phyloP scores from a whole-genome alignment of 1,140 invertebrate genomes.

The Saccostrea cuccullata region DNA sequence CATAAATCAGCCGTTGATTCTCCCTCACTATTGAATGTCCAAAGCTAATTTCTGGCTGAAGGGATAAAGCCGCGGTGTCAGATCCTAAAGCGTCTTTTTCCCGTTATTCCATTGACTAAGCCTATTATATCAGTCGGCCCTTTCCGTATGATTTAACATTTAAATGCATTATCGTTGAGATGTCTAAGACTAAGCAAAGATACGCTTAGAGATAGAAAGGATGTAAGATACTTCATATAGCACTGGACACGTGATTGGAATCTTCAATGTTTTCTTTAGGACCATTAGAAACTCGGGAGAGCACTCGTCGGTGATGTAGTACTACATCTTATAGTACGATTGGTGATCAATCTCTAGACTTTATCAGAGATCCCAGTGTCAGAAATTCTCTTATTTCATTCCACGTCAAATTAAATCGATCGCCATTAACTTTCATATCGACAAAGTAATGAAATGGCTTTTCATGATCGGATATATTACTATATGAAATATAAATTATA shows the following conservation, averaged over 20 bases:
- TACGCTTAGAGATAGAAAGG: neutral
- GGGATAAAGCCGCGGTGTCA: neutral
- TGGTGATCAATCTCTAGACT: neutral
- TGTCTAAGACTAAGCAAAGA: neutral
- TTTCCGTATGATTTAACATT: constrained; percentile 8
- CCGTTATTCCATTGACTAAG: neutral
- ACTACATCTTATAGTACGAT: neutral
- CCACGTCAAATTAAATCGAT: constrained; percentile 18
- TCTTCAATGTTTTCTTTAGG: neutral
- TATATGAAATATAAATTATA: no score
- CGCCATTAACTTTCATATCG: neutral
- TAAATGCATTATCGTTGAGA: neutral
- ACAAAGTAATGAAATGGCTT: neutral
- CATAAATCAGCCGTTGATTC: neutral
- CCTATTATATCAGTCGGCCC: neutral
- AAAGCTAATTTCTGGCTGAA: neutral
- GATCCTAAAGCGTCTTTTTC: neutral
- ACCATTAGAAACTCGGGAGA: neutral
- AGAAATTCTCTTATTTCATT: neutral
- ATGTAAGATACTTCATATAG: neutral
- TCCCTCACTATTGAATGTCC: neutral
- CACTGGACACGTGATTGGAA: neutral
- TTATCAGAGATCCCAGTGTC: neutral
- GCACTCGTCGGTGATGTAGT: no score
- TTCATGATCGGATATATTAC: no score